Evolutionary conservation across 2,113 vertebrate genomes (phyloP), one percentile per base, ranked within the genome.

Genomic region (Eonycteris spelaea): DNA sequence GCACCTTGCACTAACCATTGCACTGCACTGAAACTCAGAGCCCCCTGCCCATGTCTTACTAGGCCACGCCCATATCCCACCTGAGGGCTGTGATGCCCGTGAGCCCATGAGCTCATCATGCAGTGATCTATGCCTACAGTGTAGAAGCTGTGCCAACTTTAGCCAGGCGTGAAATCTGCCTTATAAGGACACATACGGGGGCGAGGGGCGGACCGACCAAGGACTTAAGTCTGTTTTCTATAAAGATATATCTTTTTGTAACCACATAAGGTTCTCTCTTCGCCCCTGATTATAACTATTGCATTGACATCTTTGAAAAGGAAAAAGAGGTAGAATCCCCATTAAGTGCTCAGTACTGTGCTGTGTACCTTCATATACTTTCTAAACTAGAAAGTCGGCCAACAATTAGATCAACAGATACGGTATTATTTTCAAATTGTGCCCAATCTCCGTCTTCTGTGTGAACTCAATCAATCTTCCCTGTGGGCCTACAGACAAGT

Each of bases 381-480:
- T 48, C 55, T 95, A 91, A 83, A 95, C 71, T 53, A 63, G 74
- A 87, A 95, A 71, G 70, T 90, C 40, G 55, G 40, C 78, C 38
- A 63, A 87, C 87, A 96, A 77, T 82, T 80, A 95, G 53, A 87
- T 73, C 74, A 79, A 53, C 1, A 18, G 26, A 75, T 40, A 83
- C 18, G 3, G 13, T 68, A 53, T 63, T 75, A 93, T 84, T 96
- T 94, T 94, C 26, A 28, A 65, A 90, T 71, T 61, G 59, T 84
- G 75, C 43, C 79, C 71, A 61, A 82, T 85, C 43, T 83, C 57
- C 68, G 18, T 92, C 80, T 95, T 96, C 87, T 79, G 51, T 84
- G 21, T 87, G 94, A 90, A 86, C 45, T 85, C 75, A 80, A 73
- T 92, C 95, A 94, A 45, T 90, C 90, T 96, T 85, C n/a, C 87